phyloP scores from a whole-genome alignment of 2,888 invertebrate genomes.

The Drosophila nigritarsus region DNA sequence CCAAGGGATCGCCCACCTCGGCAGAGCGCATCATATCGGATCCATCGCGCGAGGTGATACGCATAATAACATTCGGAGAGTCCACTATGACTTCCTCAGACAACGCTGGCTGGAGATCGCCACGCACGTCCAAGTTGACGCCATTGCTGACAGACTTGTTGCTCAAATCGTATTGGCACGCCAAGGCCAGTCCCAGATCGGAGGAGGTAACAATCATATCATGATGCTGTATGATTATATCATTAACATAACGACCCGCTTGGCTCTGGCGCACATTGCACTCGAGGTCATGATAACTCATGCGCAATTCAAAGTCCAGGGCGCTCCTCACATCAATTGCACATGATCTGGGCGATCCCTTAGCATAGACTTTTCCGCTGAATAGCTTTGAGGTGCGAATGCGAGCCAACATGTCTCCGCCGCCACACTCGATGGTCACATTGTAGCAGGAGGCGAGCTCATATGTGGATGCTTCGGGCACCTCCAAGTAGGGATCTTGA shows the following conservation, averaged over 20 bases:
- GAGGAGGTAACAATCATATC: constrained; percentile 97
- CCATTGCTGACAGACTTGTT: constrained; percentile 97
- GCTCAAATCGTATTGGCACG: constrained; percentile 96
- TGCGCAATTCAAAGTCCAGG: constrained; percentile 95
- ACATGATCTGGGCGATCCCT: constrained; percentile 96
- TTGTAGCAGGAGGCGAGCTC: constrained; percentile 97
- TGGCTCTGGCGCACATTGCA: constrained; percentile 96
- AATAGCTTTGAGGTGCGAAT: constrained; percentile 96
- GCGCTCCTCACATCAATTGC: constrained; percentile 94
- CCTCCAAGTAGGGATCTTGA: constrained; percentile 95
- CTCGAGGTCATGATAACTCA: constrained; percentile 96
- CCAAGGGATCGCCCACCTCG: constrained; percentile 96
- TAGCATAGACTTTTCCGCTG: constrained; percentile 86
- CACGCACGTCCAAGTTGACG: constrained; percentile 94
- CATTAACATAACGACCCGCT: constrained; percentile 93
- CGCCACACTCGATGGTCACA: constrained; percentile 95
- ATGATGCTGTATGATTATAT: constrained; percentile 97
- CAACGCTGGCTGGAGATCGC: constrained; percentile 93
- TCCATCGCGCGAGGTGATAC: constrained; percentile 93
- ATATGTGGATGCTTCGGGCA: constrained; percentile 95
- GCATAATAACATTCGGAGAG: constrained; percentile 97
- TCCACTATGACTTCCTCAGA: constrained; percentile 96
- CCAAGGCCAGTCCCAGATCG: constrained; percentile 95
- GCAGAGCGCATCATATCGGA: constrained; percentile 94
- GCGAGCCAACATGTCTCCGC: constrained; percentile 96